Conservation (phyloP, 2,888 invertebrate genomes). For the Heliconius charithonia region DNA sequence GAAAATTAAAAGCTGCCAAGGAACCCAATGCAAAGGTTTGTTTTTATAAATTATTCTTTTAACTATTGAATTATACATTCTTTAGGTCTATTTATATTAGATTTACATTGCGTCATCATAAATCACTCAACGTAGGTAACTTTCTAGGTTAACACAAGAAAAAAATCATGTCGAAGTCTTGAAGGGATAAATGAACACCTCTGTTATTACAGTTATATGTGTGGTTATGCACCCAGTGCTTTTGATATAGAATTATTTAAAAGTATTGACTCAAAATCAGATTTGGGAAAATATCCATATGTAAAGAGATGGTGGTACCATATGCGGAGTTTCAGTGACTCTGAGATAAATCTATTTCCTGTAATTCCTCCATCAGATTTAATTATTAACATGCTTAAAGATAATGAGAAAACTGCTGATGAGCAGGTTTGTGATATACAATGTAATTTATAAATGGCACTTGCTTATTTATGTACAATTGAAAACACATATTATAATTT, state of each 20-base stretch:
- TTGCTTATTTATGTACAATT: constrained; percentile 18
- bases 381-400: constrained; percentile 54
- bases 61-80: constrained; percentile 9
- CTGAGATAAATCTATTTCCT: constrained; percentile 77
- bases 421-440: constrained; percentile 64
- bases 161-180: constrained; percentile 58
- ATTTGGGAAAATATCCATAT: constrained; percentile 72
- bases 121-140: constrained; percentile 47
- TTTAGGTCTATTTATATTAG: constrained; percentile 19
- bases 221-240: constrained; percentile 81
- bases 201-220: constrained; percentile 82
- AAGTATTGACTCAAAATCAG: constrained; percentile 60
- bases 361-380: constrained; percentile 56
- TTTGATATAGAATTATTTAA: constrained; percentile 76
- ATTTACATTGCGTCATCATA: constrained; percentile 38
- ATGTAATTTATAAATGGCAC: constrained; percentile 38
- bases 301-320: constrained; percentile 85
- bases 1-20: constrained; percentile 91
- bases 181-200: constrained; percentile 74
- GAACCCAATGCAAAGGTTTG: constrained; percentile 90
- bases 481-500: neutral
- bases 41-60: constrained; percentile 44
- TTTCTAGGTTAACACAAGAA: constrained; percentile 66
- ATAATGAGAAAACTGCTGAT: constrained; percentile 59
- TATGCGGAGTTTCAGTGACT: constrained; percentile 83